phyloP scores from a whole-genome alignment of 2,113 vertebrate species.

The Acanthisitta chloris region DNA sequence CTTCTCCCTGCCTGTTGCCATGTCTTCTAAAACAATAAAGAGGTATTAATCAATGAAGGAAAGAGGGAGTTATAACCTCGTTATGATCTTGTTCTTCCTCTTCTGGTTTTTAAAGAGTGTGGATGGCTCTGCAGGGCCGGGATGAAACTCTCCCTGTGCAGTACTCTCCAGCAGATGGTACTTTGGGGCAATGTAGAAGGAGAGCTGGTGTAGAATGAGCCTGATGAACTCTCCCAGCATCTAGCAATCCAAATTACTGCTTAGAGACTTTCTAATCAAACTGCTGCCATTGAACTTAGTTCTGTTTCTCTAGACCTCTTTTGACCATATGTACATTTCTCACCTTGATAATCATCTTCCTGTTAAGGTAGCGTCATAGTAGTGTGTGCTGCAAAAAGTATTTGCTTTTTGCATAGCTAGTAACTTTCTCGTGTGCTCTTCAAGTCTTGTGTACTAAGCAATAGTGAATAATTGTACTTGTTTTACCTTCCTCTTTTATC shows the following conservation, averaged over 20 bases:
- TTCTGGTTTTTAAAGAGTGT: background rate
- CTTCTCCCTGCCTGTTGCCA: background rate
- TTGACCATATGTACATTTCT: background rate
- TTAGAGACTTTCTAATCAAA: background rate
- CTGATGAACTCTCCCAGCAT: background rate
- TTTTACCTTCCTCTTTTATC: background rate
- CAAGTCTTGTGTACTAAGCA: background rate
- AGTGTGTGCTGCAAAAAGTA: background rate
- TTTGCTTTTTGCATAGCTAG: background rate
- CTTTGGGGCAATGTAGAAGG: accelerated
- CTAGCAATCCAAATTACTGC: background rate
- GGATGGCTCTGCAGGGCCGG: background rate
- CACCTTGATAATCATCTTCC: background rate
- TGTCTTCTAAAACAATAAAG: background rate
- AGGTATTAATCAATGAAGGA: background rate
- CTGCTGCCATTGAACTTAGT: background rate
- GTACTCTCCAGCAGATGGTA: background rate
- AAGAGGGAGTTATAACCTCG: background rate
- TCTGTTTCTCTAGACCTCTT: background rate
- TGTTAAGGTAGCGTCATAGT: background rate
- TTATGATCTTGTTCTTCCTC: background rate
- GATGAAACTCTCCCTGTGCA: background rate
- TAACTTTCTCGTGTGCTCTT: background rate
- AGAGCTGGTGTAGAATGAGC: background rate
- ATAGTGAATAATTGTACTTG: background rate